phyloP scores from a whole-genome alignment of 2,113 vertebrate genomes.

The Halcyon malimbica region DNA sequence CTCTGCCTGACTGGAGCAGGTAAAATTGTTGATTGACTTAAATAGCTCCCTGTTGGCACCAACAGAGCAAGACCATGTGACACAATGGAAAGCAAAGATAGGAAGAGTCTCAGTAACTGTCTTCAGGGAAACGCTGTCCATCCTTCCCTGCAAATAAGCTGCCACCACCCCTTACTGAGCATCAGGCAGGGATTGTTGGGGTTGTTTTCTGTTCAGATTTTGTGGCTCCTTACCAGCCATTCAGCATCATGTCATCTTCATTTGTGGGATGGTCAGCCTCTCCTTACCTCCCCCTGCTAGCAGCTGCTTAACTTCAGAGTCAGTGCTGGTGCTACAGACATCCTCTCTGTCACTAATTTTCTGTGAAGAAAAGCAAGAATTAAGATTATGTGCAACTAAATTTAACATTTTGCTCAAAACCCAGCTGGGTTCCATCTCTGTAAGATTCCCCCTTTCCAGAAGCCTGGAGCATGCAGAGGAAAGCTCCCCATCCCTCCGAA shows the following conservation, averaged over 20 bases:
- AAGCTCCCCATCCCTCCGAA: background rate
- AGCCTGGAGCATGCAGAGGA: background rate
- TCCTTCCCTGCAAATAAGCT: background rate
- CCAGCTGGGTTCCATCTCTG: background rate
- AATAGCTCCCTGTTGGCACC: background rate
- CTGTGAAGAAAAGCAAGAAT: background rate
- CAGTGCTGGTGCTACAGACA: background rate
- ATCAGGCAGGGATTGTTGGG: background rate
- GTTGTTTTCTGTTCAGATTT: background rate
- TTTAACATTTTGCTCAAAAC: background rate
- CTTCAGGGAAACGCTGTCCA: accelerated
- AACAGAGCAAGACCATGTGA: background rate
- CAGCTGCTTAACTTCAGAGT: background rate
- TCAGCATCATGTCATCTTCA: background rate
- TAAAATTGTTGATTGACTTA: background rate
- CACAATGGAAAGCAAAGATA: background rate
- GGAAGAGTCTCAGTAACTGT: background rate
- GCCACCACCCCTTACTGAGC: background rate
- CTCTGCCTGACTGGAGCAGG: background rate
- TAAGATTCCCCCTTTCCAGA: background rate
- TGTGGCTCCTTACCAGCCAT: background rate
- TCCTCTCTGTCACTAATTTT: background rate
- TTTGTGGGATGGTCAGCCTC: background rate
- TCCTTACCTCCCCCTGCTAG: background rate
- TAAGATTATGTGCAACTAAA: background rate